Conservation (phyloP, 2,113 vertebrate species). For the Sapayoa aenigma region DNA sequence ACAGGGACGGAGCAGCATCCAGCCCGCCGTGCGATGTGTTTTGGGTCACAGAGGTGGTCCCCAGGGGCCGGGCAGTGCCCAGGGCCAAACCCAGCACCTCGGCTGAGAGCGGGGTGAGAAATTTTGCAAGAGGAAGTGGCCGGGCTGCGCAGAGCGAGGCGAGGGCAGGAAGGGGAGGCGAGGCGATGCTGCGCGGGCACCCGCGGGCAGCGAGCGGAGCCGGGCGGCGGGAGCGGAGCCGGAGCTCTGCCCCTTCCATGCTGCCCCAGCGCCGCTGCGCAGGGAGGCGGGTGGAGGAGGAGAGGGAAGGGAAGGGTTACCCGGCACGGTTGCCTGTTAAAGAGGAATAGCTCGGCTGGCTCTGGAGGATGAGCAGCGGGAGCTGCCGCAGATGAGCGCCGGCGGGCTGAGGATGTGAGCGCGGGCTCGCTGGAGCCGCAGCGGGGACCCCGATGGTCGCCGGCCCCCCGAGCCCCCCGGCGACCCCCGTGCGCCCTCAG, state of each 20-base stretch:
- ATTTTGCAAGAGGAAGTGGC: conserved; percentile 85
- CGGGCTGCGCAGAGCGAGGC: conserved; percentile 52
- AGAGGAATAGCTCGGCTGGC: background rate
- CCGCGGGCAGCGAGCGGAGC: conserved; percentile 70
- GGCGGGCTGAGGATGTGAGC: conserved; percentile 36
- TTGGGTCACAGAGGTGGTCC: background rate
- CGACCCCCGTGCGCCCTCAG: background rate
- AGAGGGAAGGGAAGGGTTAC: conserved; percentile 33
- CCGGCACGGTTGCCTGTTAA: background rate
- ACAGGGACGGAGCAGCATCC: background rate
- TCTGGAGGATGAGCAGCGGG: background rate
- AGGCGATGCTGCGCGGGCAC: conserved; percentile 29
- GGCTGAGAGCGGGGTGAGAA: background rate
- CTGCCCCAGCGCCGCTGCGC: conserved; percentile 1
- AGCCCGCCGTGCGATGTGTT: fast-evolving
- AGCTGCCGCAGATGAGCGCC: conserved; percentile 14
- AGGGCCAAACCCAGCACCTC: background rate
- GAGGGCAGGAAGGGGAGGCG: conserved; percentile 75
- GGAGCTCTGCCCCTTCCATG: conserved; percentile 8
- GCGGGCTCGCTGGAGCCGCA: background rate
- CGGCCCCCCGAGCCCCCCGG: background rate
- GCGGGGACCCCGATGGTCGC: background rate
- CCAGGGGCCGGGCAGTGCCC: background rate
- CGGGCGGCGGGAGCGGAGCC: background rate
- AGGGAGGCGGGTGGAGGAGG: background rate